Base-by-base conservation (phyloP, 2,113 vertebrate genomes). In the Rhineura floridana region DNA sequence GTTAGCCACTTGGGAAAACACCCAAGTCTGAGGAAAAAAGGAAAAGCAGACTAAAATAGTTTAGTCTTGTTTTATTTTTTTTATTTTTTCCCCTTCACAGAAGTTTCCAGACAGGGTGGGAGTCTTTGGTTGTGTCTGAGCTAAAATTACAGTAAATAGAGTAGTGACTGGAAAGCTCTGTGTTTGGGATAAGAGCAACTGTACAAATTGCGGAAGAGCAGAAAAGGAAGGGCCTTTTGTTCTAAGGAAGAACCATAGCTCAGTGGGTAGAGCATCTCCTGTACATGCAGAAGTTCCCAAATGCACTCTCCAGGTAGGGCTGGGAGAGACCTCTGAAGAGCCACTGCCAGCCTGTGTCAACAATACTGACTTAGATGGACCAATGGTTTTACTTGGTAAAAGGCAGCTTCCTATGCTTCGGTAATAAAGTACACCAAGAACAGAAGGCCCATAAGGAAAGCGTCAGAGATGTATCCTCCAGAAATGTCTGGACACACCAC, bases 11-110 rank as follows among this genome's bases (percentile, higher is more conserved):
- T 95, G 95, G 95, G 95, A 96, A 96, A 94, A 94, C 93, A 95
- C 95, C 95, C 95, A 96, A 96, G 92, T 94, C 94, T 96, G 94
- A 95, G 92, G 93, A 94, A 94, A n/a, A 94, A 95, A 91, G 86
- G 92, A 93, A 96, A 95, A 96, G 94, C 94, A 95, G 95, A 95
- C 94, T 90, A 94, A 95, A 96, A 95, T 96, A 96, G 95, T 95
- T 95, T 96, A 95, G 95, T 95, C 93, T 96, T 96, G 93, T 95
- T 95, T 80, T 81, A 59, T 59, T 59, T 59, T 59, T 63, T 65
- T 65, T 86, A 44, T 62, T 81, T 81, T 82, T 86, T 59, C 59
- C 95, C 92, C 83, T 93, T 91, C 91, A 52, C 92, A 90, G 88
- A 95, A 94, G 93, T 92, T 91, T 93, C 94, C 93, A 96, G 95